These are phyloP conservation scores for Oasisia sp. DNA, from an alignment of 2,888 invertebrate species.

Conservation along the genomic window DNA sequence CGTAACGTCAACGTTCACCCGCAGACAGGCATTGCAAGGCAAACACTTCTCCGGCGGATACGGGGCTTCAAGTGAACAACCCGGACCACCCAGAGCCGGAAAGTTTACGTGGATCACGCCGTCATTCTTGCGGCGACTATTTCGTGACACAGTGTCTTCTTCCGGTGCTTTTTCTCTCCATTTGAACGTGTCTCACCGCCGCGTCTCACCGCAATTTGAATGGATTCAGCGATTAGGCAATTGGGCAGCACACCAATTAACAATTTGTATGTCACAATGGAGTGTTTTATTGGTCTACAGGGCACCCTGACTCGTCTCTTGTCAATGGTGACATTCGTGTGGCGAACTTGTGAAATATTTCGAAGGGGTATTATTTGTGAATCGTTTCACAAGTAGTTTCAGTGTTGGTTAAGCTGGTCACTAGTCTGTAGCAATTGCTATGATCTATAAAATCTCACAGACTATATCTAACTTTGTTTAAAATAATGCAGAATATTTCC, in stretches of 20 bases:
- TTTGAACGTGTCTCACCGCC: too few relatives aligned
- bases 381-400: too few relatives aligned
- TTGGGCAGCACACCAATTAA: not conserved
- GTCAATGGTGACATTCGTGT: not conserved
- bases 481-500: too few relatives aligned
- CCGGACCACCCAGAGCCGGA: not conserved
- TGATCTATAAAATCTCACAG: too few relatives aligned
- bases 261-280: not conserved
- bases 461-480: too few relatives aligned
- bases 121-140: not conserved
- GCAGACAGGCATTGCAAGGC: not conserved
- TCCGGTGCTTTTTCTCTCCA: not conserved
- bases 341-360: not conserved
- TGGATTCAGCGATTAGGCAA: not conserved
- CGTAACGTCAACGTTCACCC: not conserved
- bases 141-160: not conserved
- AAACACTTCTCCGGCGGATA: not conserved
- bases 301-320: not conserved
- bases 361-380: not conserved
- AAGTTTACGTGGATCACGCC: not conserved
- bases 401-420: too few relatives aligned
- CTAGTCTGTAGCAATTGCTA: too few relatives aligned
- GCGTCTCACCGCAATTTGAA: not conserved
- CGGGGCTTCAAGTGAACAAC: not conserved
- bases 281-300: not conserved